Conservation (phyloP, 2,797 vertebrate species). For the Salmo trutta region DNA sequence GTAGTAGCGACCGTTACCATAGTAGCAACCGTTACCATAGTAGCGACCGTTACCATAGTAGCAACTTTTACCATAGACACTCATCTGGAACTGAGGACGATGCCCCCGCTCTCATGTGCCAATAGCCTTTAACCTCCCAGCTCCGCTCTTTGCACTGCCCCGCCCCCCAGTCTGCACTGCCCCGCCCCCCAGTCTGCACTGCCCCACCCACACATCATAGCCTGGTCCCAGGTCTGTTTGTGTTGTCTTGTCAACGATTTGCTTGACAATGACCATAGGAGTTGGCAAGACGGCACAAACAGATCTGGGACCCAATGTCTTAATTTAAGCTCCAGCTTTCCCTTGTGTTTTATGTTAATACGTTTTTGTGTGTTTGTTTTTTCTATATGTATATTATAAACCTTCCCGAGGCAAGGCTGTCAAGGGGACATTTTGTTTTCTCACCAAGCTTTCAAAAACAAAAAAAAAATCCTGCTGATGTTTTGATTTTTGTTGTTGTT, state of each 20-base stretch:
- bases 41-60: too few species aligned
- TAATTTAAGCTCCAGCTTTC: conserved; percentile 36
- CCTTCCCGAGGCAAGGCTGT: conserved; percentile 52
- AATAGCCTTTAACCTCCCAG: conserved; percentile 58
- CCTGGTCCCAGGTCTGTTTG: not conserved
- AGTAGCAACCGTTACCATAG: conserved; percentile 23
- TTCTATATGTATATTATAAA: conserved; percentile 66
- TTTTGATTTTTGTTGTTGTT: conserved; percentile 46
- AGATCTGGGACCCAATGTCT: not conserved
- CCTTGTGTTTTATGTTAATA: conserved; percentile 44
- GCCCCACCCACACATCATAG: not conserved
- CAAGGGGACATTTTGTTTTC: conserved; percentile 55
- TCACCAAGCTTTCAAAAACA: conserved; percentile 13
- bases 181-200: too few species aligned
- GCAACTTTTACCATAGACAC: conserved; percentile 39
- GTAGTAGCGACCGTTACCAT: conserved; percentile 18
- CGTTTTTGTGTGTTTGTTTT: conserved; percentile 26
- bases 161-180: too few species aligned
- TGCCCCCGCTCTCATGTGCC: conserved; percentile 48
- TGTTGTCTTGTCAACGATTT: not conserved
- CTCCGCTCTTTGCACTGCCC: too few species aligned
- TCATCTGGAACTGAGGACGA: not conserved
- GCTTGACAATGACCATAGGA: too few species aligned
- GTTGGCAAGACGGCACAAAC: not conserved
- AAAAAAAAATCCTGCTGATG: conserved; percentile 55